These are phyloP conservation scores for Ceyx melanurus DNA, from an alignment of 2,113 vertebrate genomes.

Conservation along the genomic window DNA sequence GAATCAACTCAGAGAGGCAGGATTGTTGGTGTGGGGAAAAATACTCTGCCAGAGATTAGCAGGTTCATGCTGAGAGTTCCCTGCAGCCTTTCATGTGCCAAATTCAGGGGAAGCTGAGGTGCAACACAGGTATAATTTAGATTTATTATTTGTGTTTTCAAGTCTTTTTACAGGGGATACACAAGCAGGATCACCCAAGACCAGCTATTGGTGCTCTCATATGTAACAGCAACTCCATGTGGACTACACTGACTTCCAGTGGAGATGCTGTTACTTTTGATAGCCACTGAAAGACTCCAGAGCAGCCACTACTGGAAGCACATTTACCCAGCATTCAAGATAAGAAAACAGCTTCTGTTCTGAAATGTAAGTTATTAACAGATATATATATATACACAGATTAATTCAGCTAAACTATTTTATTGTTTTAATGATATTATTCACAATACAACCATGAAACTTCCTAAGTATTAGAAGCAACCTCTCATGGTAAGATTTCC, in stretches of 20 bases:
- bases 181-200: background rate
- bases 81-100: background rate
- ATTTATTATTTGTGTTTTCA: background rate
- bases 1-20: background rate
- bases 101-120: background rate
- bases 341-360: background rate
- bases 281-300: conserved; percentile 54
- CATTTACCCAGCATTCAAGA: background rate
- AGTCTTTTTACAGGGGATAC: background rate
- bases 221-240: conserved; percentile 88
- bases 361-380: background rate
- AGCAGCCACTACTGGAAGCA: background rate
- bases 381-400: too few relatives aligned
- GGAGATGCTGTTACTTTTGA: conserved; percentile 84
- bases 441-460: background rate
- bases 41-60: background rate
- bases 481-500: background rate
- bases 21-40: background rate
- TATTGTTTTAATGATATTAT: background rate
- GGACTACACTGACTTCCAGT: conserved; percentile 79
- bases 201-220: conserved; percentile 55
- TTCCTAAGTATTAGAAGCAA: background rate
- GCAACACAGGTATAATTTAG: background rate
- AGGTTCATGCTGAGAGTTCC: background rate
- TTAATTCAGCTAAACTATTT: too few relatives aligned